Percentiles rank a stretch among this genome's conserved stretches.
These are phyloP conservation scores for Trididemnum nubilum DNA, from an alignment of 23 tunicate species.

Conservation along the genomic window DNA sequence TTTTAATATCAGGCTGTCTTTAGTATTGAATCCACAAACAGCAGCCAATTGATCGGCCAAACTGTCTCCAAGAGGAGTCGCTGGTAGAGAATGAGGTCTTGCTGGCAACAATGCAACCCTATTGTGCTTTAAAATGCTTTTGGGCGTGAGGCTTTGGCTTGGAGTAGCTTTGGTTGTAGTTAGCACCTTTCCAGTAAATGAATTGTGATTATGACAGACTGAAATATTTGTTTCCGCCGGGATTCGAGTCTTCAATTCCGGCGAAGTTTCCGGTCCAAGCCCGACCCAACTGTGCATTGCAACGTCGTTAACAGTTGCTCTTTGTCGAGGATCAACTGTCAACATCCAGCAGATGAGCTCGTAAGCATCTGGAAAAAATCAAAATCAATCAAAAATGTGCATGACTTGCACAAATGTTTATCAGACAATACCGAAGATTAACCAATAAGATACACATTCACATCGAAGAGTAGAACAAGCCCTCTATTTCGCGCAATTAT, in stretches of 20 bases:
- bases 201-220: not conserved
- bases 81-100: slow-evolving; percentile 3
- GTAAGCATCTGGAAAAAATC: slow-evolving; percentile 56
- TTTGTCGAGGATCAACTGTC: slow-evolving; percentile 43
- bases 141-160: not conserved
- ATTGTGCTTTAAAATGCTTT: slow-evolving; percentile 3
- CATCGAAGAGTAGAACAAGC: too few species aligned
- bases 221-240: not conserved
- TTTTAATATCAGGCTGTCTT: slow-evolving; percentile 66
- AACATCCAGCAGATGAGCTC: slow-evolving; percentile 49
- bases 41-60: slow-evolving; percentile 69
- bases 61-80: slow-evolving; percentile 5
- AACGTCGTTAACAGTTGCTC: slow-evolving; percentile 71
- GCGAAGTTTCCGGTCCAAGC: not conserved
- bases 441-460: too few species aligned
- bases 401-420: too few species aligned
- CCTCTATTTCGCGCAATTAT: too few species aligned
- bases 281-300: slow-evolving; percentile 53
- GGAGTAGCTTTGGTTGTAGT: too few species aligned
- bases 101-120: not conserved
- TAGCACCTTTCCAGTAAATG: not conserved
- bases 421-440: too few species aligned
- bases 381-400: not conserved
- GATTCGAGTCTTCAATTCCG: not conserved
- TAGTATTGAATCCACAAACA: slow-evolving; percentile 67